Conservation (phyloP, 1,140 invertebrate genomes). For the Papilio machaon region DNA sequence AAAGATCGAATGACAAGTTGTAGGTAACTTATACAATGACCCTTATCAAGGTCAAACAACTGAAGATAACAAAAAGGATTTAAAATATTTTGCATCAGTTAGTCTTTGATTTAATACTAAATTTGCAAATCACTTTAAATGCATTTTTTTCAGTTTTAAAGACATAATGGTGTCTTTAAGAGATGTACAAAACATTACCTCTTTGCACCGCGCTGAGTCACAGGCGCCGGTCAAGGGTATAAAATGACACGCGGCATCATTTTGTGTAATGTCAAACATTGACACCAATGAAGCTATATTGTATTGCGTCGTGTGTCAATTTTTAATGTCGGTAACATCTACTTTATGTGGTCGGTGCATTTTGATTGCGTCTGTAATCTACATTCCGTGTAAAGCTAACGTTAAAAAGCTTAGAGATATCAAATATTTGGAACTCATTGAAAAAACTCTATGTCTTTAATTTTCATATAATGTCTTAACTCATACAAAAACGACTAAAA, state of each 20-base stretch:
- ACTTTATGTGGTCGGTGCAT: not conserved
- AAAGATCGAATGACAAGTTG: not conserved
- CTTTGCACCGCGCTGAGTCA: slow-evolving; percentile 43
- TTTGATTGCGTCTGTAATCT: no score
- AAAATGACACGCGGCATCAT: slow-evolving; percentile 9
- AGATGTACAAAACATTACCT: not conserved
- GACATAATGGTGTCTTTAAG: not conserved
- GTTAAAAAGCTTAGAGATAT: no score
- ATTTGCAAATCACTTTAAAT: no score
- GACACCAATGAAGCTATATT: not conserved
- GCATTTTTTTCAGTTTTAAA: not conserved
- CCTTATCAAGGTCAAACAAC: not conserved
- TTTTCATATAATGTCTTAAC: no score
- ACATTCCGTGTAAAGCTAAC: no score
- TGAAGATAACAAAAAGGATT: not conserved
- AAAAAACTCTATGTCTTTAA: no score
- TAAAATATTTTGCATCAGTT: no score
- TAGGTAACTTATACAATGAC: not conserved
- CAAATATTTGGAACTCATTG: no score
- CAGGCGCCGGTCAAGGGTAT: slow-evolving; percentile 47
- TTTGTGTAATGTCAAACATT: not conserved
- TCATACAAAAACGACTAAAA: no score
- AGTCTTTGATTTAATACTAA: no score
- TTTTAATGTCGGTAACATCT: not conserved
- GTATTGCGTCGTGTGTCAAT: not conserved